phyloP scores from a whole-genome alignment of 2,888 invertebrate species.

The Andrena bucephala region DNA sequence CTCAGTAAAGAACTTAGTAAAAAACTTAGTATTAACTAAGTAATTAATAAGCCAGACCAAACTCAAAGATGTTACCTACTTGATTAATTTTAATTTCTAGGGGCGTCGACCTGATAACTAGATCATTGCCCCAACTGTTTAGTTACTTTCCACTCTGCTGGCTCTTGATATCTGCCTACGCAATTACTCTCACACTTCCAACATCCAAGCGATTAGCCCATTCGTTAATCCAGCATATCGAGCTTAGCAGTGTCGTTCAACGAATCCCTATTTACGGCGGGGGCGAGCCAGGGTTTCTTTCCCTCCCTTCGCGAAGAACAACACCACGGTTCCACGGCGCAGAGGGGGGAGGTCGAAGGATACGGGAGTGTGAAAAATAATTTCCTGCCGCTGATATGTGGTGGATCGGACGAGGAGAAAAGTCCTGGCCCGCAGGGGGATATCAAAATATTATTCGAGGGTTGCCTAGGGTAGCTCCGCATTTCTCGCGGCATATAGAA shows the following conservation, averaged over 20 bases:
- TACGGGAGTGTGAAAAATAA: conserved; percentile 82
- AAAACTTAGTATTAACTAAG: too few relatives aligned
- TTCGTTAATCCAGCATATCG: not conserved
- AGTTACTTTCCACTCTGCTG: not conserved
- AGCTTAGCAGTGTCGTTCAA: not conserved
- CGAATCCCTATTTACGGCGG: conserved; percentile 3
- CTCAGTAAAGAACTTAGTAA: too few relatives aligned
- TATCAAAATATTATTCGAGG: conserved; percentile 84
- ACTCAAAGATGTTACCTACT: too few relatives aligned
- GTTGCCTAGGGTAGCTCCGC: conserved; percentile 73
- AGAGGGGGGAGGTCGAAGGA: conserved; percentile 61
- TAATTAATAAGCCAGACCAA: too few relatives aligned
- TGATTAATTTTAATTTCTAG: too few relatives aligned
- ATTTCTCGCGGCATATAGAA: conserved; percentile 72
- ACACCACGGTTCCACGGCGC: conserved; percentile 9
- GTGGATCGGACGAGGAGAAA: conserved; percentile 73
- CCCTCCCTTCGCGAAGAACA: conserved; percentile 10
- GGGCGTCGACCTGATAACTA: too few relatives aligned
- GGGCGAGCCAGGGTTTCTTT: conserved; percentile 13
- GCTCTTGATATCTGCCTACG: not conserved
- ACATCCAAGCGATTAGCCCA: not conserved
- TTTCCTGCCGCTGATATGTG: conserved; percentile 82
- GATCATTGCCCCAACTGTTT: not conserved
- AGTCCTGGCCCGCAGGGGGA: conserved; percentile 68
- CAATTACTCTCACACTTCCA: not conserved